Conservation (phyloP, 2,888 invertebrate genomes). For the Agonum fuliginosum region DNA sequence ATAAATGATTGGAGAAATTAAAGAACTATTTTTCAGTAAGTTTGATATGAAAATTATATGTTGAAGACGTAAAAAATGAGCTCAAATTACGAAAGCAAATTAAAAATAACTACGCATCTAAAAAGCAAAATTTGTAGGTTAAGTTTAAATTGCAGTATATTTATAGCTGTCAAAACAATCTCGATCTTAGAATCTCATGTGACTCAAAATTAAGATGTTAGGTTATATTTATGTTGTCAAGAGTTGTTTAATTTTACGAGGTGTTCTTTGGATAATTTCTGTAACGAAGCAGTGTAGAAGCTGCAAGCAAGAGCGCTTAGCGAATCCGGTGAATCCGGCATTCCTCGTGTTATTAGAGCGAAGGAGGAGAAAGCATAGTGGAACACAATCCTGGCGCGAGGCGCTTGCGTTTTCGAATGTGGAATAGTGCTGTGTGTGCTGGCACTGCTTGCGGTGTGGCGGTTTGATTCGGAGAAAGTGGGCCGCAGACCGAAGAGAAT, state of each 20-base stretch:
- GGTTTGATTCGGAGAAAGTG: conserved; percentile 53
- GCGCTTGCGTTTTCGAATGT: conserved; percentile 56
- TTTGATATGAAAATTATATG: neutral
- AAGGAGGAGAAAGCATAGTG: conserved; percentile 47
- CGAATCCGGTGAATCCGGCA: conserved; percentile 14
- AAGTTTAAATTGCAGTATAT: neutral
- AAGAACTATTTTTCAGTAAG: too few relatives aligned
- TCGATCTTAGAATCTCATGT: neutral
- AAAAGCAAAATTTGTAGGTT: conserved; percentile 38
- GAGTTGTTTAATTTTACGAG: neutral
- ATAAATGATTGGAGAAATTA: neutral
- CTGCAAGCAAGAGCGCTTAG: too few relatives aligned
- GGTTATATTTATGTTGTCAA: conserved; percentile 35
- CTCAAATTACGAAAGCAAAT: conserved; percentile 11
- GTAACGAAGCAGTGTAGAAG: conserved; percentile 1
- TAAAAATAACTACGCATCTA: conserved; percentile 4
- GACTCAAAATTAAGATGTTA: conserved; percentile 8
- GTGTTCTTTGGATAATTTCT: conserved; percentile 35
- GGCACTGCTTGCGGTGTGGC: neutral
- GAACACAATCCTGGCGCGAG: conserved; percentile 19
- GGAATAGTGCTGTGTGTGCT: conserved; percentile 17
- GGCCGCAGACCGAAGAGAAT: conserved; percentile 34
- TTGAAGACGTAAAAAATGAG: neutral
- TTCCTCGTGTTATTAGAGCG: conserved; percentile 47
- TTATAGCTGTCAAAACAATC: conserved; percentile 22